phyloP scores from a whole-genome alignment of 30 jellyfish, hydroid and myxozoan species.

The Aurelia aurita region DNA sequence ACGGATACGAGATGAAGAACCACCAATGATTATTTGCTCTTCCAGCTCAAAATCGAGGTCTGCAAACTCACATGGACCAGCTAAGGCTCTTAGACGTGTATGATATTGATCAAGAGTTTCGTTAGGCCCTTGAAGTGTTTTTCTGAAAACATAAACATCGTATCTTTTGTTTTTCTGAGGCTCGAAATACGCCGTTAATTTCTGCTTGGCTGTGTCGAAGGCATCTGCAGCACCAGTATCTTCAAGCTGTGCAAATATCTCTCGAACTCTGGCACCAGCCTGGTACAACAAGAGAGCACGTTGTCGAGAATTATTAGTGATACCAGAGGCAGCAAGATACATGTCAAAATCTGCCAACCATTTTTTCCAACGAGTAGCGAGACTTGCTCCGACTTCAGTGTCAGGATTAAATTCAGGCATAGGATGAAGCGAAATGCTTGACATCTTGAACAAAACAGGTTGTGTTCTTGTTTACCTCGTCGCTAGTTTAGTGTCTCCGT shows the following conservation, averaged over 20 bases:
- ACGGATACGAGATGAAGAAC: constrained; percentile 3
- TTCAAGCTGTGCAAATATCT: not conserved
- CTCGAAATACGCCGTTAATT: constrained; percentile 7
- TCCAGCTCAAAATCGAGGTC: constrained; percentile 20
- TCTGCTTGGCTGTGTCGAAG: not conserved
- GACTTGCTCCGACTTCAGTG: constrained; percentile 5
- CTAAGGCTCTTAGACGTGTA: constrained; percentile 12
- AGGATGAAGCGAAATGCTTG: too few relatives aligned
- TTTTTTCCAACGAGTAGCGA: constrained; percentile 18
- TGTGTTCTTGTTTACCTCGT: too few relatives aligned
- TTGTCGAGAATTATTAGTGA: not conserved
- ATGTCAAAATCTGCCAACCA: constrained; percentile 20
- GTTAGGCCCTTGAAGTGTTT: not conserved
- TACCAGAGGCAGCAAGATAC: constrained; percentile 7
- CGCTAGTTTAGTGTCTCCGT: too few relatives aligned
- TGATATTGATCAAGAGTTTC: constrained; percentile 4
- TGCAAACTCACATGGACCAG: constrained; percentile 9
- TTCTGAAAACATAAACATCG: not conserved
- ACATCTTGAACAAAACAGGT: too few relatives aligned
- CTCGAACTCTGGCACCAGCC: constrained; percentile 1
- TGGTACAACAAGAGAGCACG: too few relatives aligned
- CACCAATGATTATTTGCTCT: constrained; percentile 27
- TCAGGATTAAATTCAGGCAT: not conserved
- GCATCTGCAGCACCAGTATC: constrained; percentile 1
- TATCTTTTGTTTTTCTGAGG: not conserved